Conservation (phyloP, 2,888 invertebrate species). For the Trichacis sp. region DNA sequence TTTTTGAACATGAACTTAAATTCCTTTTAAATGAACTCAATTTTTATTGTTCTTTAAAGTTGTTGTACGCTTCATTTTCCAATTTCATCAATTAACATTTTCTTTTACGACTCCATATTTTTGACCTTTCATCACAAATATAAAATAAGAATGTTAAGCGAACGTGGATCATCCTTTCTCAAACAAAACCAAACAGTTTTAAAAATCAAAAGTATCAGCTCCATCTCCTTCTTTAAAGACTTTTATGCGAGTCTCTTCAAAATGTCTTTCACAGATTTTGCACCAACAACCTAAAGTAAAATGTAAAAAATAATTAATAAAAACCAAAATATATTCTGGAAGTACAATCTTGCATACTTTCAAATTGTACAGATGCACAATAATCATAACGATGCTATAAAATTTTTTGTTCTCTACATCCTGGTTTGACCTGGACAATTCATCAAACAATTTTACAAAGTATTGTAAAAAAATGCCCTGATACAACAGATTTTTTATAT, state of each 20-base stretch:
- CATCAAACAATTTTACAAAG: conserved; percentile 77
- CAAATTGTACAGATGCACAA: conserved; percentile 89
- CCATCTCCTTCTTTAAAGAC: conserved; percentile 85
- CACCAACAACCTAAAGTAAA: conserved; percentile 87
- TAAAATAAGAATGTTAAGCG: conserved; percentile 81
- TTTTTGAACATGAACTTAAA: too few species aligned
- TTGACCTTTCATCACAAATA: conserved; percentile 76
- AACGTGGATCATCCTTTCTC: conserved; percentile 86
- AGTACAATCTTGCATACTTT: too few species aligned
- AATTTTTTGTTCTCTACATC: conserved; percentile 81
- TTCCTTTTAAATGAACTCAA: too few species aligned
- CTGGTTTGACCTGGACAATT: conserved; percentile 70
- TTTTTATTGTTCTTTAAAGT: too few species aligned
- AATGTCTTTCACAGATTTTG: conserved; percentile 85
- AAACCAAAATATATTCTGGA: too few species aligned
- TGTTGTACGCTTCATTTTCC: too few species aligned
- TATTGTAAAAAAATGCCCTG: conserved; percentile 88
- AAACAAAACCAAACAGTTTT: conserved; percentile 86
- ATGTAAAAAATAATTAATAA: too few species aligned
- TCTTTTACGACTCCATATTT: conserved; percentile 56
- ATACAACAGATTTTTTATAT: too few species aligned
- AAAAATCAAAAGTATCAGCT: conserved; percentile 83
- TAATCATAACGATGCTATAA: conserved; percentile 83
- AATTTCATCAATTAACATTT: too few species aligned
- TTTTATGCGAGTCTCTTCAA: conserved; percentile 72